phyloP scores from a whole-genome alignment of 2,888 invertebrate species.

The Luperina nickerlii region DNA sequence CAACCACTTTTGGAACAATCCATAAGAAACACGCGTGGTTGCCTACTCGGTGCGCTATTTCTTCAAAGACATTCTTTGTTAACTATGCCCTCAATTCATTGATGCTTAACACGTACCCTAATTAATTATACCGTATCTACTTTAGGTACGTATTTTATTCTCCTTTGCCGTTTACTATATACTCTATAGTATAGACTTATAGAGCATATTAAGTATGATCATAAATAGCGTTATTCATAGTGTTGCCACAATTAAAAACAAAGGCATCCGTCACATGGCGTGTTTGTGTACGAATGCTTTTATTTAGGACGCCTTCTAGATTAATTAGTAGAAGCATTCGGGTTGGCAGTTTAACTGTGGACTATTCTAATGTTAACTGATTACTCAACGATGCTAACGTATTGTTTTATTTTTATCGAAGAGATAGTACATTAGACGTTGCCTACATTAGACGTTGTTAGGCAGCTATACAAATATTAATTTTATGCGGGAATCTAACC shows the following conservation, averaged over 20 bases:
- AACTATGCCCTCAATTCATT: conserved; percentile 25
- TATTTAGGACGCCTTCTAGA: conserved; percentile 39
- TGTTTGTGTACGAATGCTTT: conserved; percentile 46
- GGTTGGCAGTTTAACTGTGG: conserved; percentile 40
- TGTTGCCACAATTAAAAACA: conserved; percentile 51
- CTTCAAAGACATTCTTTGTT: conserved; percentile 37
- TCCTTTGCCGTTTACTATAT: conserved; percentile 18
- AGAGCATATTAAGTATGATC: conserved; percentile 31
- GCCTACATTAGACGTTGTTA: not conserved
- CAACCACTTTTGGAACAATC: not conserved
- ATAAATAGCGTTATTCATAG: conserved; percentile 46
- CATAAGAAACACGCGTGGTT: not conserved
- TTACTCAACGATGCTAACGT: conserved; percentile 13
- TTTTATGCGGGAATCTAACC: not conserved
- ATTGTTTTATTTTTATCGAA: not conserved
- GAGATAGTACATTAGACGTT: not conserved
- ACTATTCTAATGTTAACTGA: conserved; percentile 57
- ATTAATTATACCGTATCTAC: conserved; percentile 49
- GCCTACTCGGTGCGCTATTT: conserved; percentile 1
- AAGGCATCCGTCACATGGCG: conserved; percentile 50
- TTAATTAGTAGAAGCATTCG: conserved; percentile 44
- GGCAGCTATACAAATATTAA: not conserved
- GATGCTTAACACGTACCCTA: conserved; percentile 40
- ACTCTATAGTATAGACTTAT: not conserved
- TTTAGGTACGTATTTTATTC: conserved; percentile 28